A percentile compares a stretch with the other conserved stretches of the same genome.
Evolutionary conservation across 2,797 vertebrate species (phyloP).

Genomic region (Pteropus rufus): DNA sequence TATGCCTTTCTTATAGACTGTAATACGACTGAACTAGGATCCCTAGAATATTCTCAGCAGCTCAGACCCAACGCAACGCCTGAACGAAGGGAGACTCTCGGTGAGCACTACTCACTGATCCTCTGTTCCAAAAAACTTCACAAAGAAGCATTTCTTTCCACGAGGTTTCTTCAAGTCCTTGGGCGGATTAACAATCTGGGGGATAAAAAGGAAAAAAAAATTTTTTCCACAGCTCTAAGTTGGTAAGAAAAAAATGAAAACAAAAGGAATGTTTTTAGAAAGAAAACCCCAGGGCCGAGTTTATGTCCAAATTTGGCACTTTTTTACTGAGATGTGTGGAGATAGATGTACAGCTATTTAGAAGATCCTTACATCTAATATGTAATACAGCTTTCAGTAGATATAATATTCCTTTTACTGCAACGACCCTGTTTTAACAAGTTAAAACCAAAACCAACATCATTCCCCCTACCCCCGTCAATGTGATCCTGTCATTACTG

Average conservation of each 20-base stretch:
- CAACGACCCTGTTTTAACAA: not conserved
- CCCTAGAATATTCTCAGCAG: not conserved
- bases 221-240: not conserved
- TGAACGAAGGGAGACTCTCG: not conserved
- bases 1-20: not conserved
- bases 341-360: not conserved
- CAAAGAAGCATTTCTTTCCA: constrained; percentile 99
- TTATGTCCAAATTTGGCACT: not conserved
- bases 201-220: constrained; percentile 33
- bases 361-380: not conserved
- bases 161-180: constrained; percentile 99
- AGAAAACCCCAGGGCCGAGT: not conserved
- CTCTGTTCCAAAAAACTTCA: constrained; percentile 99
- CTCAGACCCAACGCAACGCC: not conserved
- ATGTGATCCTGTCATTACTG: not conserved
- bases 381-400: not conserved
- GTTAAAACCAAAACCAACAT: not conserved
- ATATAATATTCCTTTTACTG: not conserved
- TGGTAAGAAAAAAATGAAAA: not conserved
- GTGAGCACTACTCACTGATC: constrained; percentile 92
- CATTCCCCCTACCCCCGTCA: not conserved
- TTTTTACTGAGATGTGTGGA: not conserved
- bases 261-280: not conserved
- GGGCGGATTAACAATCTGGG: constrained; percentile 96
- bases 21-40: not conserved